Evolutionary conservation across 2,797 vertebrate species (phyloP).

Genomic region (Scarus forsteni): DNA sequence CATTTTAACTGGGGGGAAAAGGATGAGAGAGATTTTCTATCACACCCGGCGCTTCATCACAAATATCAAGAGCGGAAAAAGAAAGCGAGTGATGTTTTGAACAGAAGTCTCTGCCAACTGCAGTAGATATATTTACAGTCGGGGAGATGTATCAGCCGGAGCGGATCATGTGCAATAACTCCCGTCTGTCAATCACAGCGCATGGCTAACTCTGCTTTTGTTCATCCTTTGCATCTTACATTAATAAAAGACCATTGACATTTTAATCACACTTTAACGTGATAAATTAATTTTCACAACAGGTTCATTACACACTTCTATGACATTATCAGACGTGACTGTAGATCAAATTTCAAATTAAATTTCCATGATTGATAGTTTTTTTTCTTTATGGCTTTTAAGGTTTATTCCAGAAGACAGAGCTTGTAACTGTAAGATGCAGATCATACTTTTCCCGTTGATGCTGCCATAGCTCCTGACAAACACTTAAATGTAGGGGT

Average conservation of each 20-base stretch:
- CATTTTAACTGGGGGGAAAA: constrained; percentile 69
- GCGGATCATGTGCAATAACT: constrained; percentile 52
- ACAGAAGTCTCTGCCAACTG: constrained; percentile 53
- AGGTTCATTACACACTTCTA: constrained; percentile 29
- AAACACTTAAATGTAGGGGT: not conserved
- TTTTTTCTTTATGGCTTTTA: not conserved
- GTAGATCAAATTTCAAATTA: constrained; percentile 18
- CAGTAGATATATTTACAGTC: constrained; percentile 55
- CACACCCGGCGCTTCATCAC: constrained; percentile 70
- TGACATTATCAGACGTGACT: constrained; percentile 37
- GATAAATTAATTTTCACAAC: constrained; percentile 31
- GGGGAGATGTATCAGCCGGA: constrained; percentile 46
- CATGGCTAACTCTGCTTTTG: constrained; percentile 26
- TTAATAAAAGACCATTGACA: constrained; percentile 32
- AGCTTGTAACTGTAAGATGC: not conserved
- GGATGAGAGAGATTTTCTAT: constrained; percentile 76
- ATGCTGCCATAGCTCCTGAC: not conserved
- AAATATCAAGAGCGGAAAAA: constrained; percentile 68
- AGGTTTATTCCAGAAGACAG: no score
- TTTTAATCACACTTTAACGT: constrained; percentile 43
- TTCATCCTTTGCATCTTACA: constrained; percentile 23
- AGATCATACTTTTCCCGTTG: not conserved
- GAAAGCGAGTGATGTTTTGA: constrained; percentile 60
- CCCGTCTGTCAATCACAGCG: constrained; percentile 54
- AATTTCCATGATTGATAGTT: constrained; percentile 8